Conservation (phyloP, 2,888 invertebrate genomes). For the Drosophila peninsularis region DNA sequence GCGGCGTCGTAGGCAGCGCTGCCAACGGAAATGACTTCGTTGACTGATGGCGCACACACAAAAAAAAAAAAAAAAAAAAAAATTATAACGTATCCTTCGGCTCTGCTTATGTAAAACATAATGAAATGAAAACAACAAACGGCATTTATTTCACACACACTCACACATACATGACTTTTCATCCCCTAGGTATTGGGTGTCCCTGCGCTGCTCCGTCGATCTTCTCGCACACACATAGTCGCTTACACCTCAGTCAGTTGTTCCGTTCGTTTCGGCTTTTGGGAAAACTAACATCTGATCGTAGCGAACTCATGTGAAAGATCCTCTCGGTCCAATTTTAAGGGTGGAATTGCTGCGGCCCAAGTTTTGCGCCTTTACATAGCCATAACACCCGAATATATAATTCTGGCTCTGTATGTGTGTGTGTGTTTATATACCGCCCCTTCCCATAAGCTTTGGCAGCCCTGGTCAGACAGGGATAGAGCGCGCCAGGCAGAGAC, state of each 20-base stretch:
- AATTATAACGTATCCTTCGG: constrained; percentile 64
- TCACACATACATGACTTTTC: constrained; percentile 76
- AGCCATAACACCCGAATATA: constrained; percentile 27
- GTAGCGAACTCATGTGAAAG: constrained; percentile 32
- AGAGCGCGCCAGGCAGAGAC: neutral
- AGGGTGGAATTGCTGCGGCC: constrained; percentile 67
- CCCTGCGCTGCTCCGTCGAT: constrained; percentile 38
- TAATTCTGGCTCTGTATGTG: neutral
- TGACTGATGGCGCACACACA: constrained; percentile 76
- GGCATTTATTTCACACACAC: constrained; percentile 70
- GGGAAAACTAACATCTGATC: constrained; percentile 85
- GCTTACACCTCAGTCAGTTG: constrained; percentile 42
- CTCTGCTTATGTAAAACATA: constrained; percentile 68
- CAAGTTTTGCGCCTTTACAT: constrained; percentile 56
- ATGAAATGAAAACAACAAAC: constrained; percentile 71
- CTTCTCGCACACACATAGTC: constrained; percentile 27
- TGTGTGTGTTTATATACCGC: constrained; percentile 68
- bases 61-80: constrained; percentile 14
- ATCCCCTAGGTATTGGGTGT: constrained; percentile 81
- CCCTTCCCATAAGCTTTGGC: constrained; percentile 64
- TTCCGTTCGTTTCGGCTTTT: constrained; percentile 66
- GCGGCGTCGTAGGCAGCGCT: constrained; percentile 37
- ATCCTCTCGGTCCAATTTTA: constrained; percentile 36
- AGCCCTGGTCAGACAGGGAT: constrained; percentile 41
- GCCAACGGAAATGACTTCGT: constrained; percentile 83